phyloP scores from a whole-genome alignment of 2,113 vertebrate genomes.

The Cephalopterus ornatus region DNA sequence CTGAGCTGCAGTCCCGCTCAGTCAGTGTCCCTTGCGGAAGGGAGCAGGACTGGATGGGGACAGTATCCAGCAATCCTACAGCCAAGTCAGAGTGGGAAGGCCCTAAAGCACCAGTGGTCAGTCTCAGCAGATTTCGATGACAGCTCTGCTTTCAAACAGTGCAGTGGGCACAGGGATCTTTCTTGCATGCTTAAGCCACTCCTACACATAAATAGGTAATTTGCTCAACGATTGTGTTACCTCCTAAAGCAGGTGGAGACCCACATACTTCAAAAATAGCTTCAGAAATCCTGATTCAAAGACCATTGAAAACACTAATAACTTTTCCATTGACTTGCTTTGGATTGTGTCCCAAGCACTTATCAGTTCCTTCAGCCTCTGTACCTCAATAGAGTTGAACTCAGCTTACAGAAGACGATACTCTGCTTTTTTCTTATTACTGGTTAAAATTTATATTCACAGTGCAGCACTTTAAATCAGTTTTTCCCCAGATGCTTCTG shows the following conservation, averaged over 20 bases:
- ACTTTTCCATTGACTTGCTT: background rate
- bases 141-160: background rate
- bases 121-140: background rate
- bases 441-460: slow-evolving; percentile 41
- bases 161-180: accelerated
- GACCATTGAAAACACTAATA: background rate
- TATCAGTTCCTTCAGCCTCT: background rate
- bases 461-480: slow-evolving; percentile 15
- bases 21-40: background rate
- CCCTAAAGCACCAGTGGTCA: background rate
- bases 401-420: background rate
- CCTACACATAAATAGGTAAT: background rate
- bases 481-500: slow-evolving; percentile 49
- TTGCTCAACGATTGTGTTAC: background rate
- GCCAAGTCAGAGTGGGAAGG: background rate
- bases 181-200: background rate
- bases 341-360: background rate
- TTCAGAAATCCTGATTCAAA: background rate
- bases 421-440: background rate
- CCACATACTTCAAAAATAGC: background rate
- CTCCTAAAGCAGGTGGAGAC: background rate
- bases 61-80: background rate
- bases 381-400: background rate
- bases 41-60: accelerated
- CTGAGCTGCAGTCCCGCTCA: background rate